Evolutionary conservation across 2,113 vertebrate species (phyloP).

Genomic region (Notarius quadriscutis): DNA sequence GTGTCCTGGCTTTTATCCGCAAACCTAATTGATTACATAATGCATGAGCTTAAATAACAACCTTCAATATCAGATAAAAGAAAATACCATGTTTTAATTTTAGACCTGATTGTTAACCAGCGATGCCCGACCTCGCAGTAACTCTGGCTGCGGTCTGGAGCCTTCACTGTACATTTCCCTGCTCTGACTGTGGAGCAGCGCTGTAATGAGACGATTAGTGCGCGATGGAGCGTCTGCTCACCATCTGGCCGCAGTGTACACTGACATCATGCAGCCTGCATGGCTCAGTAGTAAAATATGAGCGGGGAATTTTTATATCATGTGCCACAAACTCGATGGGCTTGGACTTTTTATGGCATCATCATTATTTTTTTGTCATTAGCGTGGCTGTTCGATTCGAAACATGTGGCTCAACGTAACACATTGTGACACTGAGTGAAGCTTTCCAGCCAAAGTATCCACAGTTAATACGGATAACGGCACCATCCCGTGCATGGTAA

Average conservation of each 20-base stretch:
- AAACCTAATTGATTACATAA: slow-evolving; percentile 20
- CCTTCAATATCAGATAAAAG: slow-evolving; percentile 18
- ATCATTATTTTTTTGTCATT: slow-evolving; percentile 45
- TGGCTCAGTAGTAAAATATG: slow-evolving; percentile 60
- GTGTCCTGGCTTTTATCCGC: neutral
- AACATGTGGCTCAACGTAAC: slow-evolving; percentile 48
- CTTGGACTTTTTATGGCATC: slow-evolving; percentile 54
- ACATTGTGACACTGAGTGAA: slow-evolving; percentile 20
- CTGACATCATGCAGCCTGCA: slow-evolving; percentile 61
- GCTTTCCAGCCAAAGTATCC: slow-evolving; percentile 7
- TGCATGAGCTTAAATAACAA: slow-evolving; percentile 16
- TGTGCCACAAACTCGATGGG: slow-evolving; percentile 54
- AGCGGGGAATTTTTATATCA: slow-evolving; percentile 61
- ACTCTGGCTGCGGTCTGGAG: slow-evolving; percentile 30
- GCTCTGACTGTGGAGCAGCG: slow-evolving; percentile 56
- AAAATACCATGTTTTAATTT: slow-evolving; percentile 41
- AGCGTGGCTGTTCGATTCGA: slow-evolving; percentile 35
- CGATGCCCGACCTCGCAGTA: slow-evolving; percentile 9
- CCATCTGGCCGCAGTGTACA: slow-evolving; percentile 63
- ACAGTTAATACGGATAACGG: slow-evolving; percentile 17
- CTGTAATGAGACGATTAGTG: slow-evolving; percentile 62
- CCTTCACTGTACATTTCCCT: slow-evolving; percentile 47
- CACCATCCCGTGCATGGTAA: slow-evolving; percentile 10
- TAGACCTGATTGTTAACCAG: slow-evolving; percentile 34
- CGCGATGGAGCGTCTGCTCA: slow-evolving; percentile 55